phyloP scores from a whole-genome alignment of 2,797 vertebrate species.

The Cheirogaleus major region DNA sequence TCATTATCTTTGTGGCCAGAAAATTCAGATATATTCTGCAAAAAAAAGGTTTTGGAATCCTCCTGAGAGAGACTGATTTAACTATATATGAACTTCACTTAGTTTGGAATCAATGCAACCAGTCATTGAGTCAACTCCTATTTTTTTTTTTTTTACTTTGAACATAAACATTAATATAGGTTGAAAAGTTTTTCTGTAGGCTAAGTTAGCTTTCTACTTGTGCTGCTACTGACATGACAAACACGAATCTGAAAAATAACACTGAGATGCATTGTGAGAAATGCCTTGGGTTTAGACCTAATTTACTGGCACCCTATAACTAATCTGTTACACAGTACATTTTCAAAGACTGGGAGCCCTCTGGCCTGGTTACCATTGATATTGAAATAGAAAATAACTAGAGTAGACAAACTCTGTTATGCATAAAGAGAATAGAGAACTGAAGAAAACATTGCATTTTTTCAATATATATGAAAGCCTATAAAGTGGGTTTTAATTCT shows the following conservation, averaged over 20 bases:
- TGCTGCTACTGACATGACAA: conserved; percentile 24
- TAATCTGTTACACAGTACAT: conserved; percentile 41
- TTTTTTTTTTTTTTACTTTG: conserved; percentile 17
- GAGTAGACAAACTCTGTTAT: conserved; percentile 42
- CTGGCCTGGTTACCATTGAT: conserved; percentile 64
- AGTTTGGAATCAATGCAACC: conserved; percentile 31
- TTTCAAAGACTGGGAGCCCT: conserved; percentile 37
- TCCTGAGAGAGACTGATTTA: not conserved
- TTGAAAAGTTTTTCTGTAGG: conserved; percentile 44
- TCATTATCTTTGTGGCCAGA: not conserved
- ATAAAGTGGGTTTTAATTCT: not conserved
- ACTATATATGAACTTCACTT: not conserved
- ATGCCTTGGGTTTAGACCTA: conserved; percentile 52
- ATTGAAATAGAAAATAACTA: conserved; percentile 58
- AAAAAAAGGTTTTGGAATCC: not conserved
- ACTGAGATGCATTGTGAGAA: conserved; percentile 28
- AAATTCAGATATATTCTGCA: not conserved
- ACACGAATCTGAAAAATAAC: conserved; percentile 10
- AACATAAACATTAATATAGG: conserved; percentile 38
- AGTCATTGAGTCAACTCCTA: not conserved
- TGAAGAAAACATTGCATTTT: not conserved
- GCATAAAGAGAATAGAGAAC: conserved; percentile 31
- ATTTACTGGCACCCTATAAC: conserved; percentile 57
- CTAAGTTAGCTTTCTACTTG: conserved; percentile 10
- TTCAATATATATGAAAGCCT: not conserved